phyloP scores from a whole-genome alignment of 2,113 vertebrate species.

The Gila orcuttii region DNA sequence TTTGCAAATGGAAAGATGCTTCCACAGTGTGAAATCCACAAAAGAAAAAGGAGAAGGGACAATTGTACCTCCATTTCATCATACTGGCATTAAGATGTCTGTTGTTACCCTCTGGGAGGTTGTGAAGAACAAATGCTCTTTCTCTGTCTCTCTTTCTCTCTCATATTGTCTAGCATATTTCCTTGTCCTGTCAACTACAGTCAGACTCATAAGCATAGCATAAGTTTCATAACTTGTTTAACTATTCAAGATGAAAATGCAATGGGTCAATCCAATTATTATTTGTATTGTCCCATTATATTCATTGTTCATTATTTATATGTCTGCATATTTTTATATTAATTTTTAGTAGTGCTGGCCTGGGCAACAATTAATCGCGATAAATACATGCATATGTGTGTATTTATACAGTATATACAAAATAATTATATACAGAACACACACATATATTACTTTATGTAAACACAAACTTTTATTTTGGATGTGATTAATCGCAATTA shows the following conservation, averaged over 20 bases:
- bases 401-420: too few relatives aligned
- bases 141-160: conserved; percentile 3
- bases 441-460: too few relatives aligned
- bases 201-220: neutral
- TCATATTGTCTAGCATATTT: neutral
- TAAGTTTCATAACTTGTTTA: neutral
- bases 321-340: too few relatives aligned
- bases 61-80: conserved; percentile 27
- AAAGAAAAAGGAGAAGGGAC: neutral
- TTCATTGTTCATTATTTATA: too few relatives aligned
- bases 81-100: conserved; percentile 25
- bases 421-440: too few relatives aligned
- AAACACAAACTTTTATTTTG: too few relatives aligned
- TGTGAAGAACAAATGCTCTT: neutral
- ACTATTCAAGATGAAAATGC: neutral
- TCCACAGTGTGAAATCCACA: conserved; percentile 3
- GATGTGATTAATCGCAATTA: too few relatives aligned
- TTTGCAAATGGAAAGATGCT: neutral
- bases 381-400: too few relatives aligned
- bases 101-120: conserved; percentile 12
- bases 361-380: too few relatives aligned
- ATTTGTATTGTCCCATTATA: neutral
- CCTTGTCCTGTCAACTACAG: conserved; percentile 4
- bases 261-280: neutral
- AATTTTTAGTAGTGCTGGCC: too few relatives aligned